phyloP scores from a whole-genome alignment of 2,888 invertebrate genomes.

The Aphidius colemani region DNA sequence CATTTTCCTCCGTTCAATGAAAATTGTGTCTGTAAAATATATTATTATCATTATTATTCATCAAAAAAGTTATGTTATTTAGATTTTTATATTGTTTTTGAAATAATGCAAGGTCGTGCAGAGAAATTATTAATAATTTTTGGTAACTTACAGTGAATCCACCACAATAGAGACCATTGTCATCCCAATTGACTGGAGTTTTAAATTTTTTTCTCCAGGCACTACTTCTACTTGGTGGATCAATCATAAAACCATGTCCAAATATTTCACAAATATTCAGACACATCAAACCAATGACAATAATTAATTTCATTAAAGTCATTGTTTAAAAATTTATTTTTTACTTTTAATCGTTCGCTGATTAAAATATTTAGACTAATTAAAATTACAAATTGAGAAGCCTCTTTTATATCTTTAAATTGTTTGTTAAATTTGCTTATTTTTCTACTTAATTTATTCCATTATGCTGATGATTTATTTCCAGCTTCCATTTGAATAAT shows the following conservation, averaged over 20 bases:
- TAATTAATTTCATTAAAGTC: no score
- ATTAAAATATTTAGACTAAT: no score
- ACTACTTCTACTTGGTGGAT: conserved; percentile 63
- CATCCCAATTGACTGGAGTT: conserved; percentile 63
- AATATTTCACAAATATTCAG: conserved; percentile 35
- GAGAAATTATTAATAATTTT: neutral
- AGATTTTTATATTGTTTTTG: neutral
- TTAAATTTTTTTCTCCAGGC: conserved; percentile 62
- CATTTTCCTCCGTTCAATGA: conserved; percentile 59
- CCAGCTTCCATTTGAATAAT: no score
- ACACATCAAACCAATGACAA: no score
- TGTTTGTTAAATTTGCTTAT: no score
- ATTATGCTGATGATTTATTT: no score
- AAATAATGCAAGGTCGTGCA: neutral
- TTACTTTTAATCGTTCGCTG: no score
- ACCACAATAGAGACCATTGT: conserved; percentile 65
- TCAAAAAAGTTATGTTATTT: neutral
- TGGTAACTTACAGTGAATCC: conserved; percentile 57
- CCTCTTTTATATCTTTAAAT: no score
- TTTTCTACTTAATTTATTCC: no score
- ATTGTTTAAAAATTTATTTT: no score
- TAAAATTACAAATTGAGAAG: no score
- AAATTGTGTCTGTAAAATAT: conserved; percentile 14
- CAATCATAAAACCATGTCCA: conserved; percentile 64
- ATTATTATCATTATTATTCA: neutral